Evolutionary conservation across 2,113 vertebrate species (phyloP).

Genomic region (Apodemus speciosus): DNA sequence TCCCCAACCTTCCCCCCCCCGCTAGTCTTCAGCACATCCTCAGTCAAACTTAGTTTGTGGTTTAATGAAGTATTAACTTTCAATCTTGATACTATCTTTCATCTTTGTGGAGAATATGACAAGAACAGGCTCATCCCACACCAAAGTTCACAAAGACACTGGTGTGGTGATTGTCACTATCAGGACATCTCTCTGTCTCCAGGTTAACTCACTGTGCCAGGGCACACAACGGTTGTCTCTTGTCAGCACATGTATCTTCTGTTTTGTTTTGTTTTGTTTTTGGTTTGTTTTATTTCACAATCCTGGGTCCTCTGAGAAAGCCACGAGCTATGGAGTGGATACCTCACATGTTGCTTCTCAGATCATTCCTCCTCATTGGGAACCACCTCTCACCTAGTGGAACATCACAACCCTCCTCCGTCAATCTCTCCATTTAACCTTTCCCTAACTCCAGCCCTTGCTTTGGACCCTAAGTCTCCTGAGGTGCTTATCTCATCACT

Average conservation of each 20-base stretch:
- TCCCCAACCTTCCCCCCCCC: too few relatives aligned
- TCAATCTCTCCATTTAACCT: not conserved
- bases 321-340: not conserved
- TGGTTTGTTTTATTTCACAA: not conserved
- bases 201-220: not conserved
- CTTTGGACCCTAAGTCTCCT: constrained; percentile 2
- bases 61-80: constrained; percentile 7
- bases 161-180: not conserved
- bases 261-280: not conserved
- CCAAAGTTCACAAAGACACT: not conserved
- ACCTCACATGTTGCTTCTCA: not conserved
- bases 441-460: not conserved
- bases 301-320: not conserved
- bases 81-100: not conserved
- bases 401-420: not conserved
- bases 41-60: not conserved
- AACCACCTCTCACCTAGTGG: not conserved
- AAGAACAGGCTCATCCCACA: not conserved
- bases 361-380: not conserved
- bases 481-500: not conserved
- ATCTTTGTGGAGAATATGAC: not conserved
- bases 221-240: not conserved
- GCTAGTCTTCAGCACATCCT: not conserved
- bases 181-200: not conserved
- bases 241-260: not conserved